Conservation (phyloP, 2,113 vertebrate genomes). For the Apaloderma vittatum region DNA sequence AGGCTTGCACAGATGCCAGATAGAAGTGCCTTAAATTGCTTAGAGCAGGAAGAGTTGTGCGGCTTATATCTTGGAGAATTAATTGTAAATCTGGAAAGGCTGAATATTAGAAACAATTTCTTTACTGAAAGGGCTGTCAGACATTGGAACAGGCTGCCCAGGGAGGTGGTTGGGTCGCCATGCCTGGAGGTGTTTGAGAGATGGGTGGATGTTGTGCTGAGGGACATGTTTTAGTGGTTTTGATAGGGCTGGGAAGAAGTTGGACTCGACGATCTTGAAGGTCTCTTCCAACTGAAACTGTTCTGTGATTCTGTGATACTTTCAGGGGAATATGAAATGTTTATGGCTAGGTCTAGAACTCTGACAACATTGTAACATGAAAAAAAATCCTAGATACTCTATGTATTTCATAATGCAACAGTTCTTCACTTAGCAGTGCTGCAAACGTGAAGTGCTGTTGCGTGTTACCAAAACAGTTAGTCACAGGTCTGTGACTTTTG, state of each 20-base stretch:
- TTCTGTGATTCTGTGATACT: neutral
- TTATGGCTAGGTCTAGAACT: neutral
- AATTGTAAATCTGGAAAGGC: neutral
- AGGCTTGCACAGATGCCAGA: neutral
- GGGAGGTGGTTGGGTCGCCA: too few species aligned
- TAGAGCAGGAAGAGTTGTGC: neutral
- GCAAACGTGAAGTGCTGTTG: neutral
- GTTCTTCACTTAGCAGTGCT: neutral
- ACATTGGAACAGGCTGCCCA: too few species aligned
- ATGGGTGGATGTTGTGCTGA: too few species aligned
- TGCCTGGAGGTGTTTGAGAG: too few species aligned
- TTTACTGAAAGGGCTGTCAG: too few species aligned
- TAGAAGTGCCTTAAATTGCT: neutral
- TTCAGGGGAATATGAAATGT: neutral
- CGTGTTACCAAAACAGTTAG: neutral
- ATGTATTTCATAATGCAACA: fast-evolving
- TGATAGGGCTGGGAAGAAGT: too few species aligned
- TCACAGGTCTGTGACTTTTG: neutral
- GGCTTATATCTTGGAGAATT: neutral
- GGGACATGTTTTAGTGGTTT: too few species aligned
- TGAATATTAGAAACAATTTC: too few species aligned
- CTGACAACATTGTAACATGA: neutral
- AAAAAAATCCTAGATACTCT: neutral
- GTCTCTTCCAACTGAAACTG: too few species aligned
- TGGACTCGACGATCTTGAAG: too few species aligned